phyloP scores from a whole-genome alignment of 1,140 invertebrate genomes.

The Diorhabda elongata region DNA sequence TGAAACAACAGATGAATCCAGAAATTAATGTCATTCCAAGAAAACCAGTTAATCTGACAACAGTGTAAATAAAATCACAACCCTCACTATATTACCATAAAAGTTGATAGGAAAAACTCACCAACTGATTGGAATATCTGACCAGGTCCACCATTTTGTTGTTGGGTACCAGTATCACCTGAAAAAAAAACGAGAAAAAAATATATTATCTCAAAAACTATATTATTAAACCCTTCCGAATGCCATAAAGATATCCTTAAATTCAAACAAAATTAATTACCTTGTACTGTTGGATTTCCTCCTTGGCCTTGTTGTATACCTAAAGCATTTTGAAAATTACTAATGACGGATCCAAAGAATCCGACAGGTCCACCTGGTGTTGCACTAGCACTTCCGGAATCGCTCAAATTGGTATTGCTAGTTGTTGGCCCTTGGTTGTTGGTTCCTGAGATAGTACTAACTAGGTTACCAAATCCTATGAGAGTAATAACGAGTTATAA shows the following conservation, averaged over 20 bases:
- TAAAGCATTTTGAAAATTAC: slow-evolving; percentile 9
- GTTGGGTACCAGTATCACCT: background rate
- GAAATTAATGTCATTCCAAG: no score
- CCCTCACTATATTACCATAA: background rate
- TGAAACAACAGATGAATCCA: background rate
- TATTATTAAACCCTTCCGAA: background rate
- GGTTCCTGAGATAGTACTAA: background rate
- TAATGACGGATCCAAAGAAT: slow-evolving; percentile 6
- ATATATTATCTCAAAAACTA: background rate
- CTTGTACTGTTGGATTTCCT: slow-evolving; percentile 8
- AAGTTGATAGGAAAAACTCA: background rate
- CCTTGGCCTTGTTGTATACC: background rate
- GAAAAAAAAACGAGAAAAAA: background rate
- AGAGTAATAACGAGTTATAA: no score
- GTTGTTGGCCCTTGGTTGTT: slow-evolving; percentile 1
- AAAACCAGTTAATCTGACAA: no score
- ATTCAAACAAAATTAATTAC: background rate
- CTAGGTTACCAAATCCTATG: background rate
- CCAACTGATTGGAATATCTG: slow-evolving; percentile 4
- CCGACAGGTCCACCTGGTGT: background rate
- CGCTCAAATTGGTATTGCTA: background rate
- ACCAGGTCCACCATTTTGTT: slow-evolving; percentile 3
- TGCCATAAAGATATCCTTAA: background rate
- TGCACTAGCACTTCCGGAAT: background rate
- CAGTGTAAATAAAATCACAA: background rate